Conservation (phyloP, 2,113 vertebrate genomes). For the Platycercus adscitus region DNA sequence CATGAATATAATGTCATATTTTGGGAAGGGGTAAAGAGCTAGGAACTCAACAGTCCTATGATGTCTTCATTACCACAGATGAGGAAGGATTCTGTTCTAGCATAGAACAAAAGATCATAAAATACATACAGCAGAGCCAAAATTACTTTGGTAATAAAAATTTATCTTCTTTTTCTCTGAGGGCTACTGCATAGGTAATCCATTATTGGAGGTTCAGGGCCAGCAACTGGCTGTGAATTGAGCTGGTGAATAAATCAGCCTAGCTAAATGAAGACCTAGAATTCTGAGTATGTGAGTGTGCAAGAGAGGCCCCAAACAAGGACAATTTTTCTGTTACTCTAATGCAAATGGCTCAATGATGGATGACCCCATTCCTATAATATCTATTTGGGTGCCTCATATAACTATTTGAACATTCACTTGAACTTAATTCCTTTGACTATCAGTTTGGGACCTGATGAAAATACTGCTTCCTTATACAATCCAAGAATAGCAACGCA, state of each 20-base stretch:
- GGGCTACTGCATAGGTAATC: slow-evolving; percentile 3
- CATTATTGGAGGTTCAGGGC: slow-evolving; percentile 10
- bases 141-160: slow-evolving; percentile 20
- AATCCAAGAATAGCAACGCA: neutral
- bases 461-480: neutral
- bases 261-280: neutral
- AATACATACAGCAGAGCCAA: neutral
- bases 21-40: neutral
- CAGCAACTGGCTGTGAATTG: neutral
- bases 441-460: neutral
- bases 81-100: neutral
- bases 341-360: neutral
- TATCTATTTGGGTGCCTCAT: neutral
- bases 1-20: fast-evolving
- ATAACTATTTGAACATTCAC: neutral
- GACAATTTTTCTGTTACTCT: neutral
- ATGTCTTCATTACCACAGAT: neutral
- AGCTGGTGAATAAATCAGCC: slow-evolving; percentile 14
- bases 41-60: neutral
- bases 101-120: neutral
- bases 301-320: neutral
- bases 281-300: neutral
- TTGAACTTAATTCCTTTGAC: neutral
- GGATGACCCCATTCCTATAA: neutral
- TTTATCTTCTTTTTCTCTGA: slow-evolving; percentile 11